Evolutionary conservation across 2,113 vertebrate genomes (phyloP).

Genomic region (Psettodes erumei): DNA sequence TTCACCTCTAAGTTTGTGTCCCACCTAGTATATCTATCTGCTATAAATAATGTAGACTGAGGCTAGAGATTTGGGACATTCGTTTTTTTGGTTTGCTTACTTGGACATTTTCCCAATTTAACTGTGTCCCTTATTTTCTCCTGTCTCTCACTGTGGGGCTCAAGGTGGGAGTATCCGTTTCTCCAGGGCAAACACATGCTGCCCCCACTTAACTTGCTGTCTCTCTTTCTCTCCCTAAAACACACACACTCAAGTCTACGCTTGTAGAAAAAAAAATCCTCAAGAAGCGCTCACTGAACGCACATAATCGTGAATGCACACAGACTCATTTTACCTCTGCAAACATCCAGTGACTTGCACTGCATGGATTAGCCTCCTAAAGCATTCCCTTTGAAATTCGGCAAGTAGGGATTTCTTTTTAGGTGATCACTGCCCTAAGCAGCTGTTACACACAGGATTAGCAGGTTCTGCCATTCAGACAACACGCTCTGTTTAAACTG

Average conservation of each 20-base stretch:
- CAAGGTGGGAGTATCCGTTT: constrained; percentile 28
- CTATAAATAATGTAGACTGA: constrained; percentile 2
- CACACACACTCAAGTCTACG: constrained; percentile 30
- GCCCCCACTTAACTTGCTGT: constrained; percentile 23
- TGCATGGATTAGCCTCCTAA: constrained; percentile 69
- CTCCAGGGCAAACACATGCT: constrained; percentile 57
- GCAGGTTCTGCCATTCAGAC: constrained; percentile 70
- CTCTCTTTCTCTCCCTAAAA: background rate
- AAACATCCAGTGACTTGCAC: constrained; percentile 67
- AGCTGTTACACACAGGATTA: constrained; percentile 78
- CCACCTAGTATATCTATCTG: background rate
- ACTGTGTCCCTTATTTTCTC: constrained; percentile 43
- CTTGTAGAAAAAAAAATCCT: constrained; percentile 27
- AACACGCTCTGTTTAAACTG: constrained; percentile 65
- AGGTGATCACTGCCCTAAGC: constrained; percentile 73
- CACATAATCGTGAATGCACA: constrained; percentile 46
- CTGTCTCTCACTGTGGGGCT: constrained; percentile 30
- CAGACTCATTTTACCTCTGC: constrained; percentile 59
- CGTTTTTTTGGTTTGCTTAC: constrained; percentile 29
- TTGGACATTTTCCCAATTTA: constrained; percentile 38
- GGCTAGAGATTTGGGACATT: too few relatives aligned
- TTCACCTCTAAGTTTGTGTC: background rate
- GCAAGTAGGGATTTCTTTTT: constrained; percentile 70
- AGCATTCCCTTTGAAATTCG: constrained; percentile 67
- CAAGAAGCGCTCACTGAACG: constrained; percentile 16